A percentile compares a stretch with the other conserved stretches of the same genome.
These are phyloP conservation scores for Pantherophis alleghaniensis DNA, from an alignment of 2,797 vertebrate genomes.

Conservation along the genomic window DNA sequence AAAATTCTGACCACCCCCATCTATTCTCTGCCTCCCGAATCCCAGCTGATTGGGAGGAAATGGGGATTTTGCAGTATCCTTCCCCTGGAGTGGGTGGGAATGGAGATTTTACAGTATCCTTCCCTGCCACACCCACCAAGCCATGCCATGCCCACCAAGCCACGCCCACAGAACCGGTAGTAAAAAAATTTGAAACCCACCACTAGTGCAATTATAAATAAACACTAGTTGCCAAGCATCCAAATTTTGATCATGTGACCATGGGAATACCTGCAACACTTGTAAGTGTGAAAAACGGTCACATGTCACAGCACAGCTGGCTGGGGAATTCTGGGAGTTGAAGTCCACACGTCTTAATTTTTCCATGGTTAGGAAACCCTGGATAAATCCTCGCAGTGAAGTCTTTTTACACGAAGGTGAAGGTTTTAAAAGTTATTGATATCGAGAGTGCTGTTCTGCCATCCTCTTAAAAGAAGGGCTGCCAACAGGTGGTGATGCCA, in stretches of 20 bases:
- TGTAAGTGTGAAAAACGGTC: not conserved
- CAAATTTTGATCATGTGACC: not conserved
- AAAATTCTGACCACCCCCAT: too few relatives aligned
- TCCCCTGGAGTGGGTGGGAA: too few relatives aligned
- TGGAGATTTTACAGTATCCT: too few relatives aligned
- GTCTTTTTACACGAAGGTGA: not conserved
- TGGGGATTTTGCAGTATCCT: too few relatives aligned
- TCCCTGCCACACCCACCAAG: too few relatives aligned
- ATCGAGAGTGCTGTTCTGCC: not conserved
- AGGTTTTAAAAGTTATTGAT: not conserved
- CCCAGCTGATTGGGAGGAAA: too few relatives aligned
- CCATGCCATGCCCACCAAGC: too few relatives aligned
- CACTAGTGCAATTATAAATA: too few relatives aligned
- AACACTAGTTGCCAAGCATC: too few relatives aligned
- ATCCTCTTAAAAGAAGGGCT: not conserved
- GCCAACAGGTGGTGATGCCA: not conserved
- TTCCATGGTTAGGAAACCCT: not conserved
- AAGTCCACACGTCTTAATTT: not conserved
- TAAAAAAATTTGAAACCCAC: too few relatives aligned
- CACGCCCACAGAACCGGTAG: too few relatives aligned
- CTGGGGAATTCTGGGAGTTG: not conserved
- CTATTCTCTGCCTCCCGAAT: too few relatives aligned
- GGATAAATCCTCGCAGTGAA: not conserved
- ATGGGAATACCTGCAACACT: not conserved
- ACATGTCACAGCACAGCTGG: not conserved